A percentile compares a stretch with the other conserved stretches of the same genome.
These are phyloP conservation scores for Drosophila funebris DNA, from an alignment of 1,140 invertebrate genomes.

Conservation along the genomic window DNA sequence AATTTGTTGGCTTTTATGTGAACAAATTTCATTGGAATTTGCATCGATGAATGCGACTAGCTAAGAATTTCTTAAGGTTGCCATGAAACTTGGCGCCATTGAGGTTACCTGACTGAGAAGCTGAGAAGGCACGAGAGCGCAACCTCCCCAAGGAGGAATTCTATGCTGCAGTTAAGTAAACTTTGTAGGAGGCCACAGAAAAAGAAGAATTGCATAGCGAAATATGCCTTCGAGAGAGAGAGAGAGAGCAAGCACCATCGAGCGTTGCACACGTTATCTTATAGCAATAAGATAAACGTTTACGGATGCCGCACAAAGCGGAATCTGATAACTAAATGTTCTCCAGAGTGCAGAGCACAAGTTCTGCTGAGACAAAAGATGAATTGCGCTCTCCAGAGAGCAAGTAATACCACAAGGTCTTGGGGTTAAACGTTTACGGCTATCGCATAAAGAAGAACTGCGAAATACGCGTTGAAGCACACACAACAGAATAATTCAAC, in stretches of 20 bases:
- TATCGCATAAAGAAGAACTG: background rate
- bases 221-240: background rate
- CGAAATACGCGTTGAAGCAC: too few relatives aligned
- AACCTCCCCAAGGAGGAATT: too few relatives aligned
- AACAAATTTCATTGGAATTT: constrained; percentile 26
- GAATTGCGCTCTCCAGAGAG: too few relatives aligned
- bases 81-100: background rate
- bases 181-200: background rate
- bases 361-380: too few relatives aligned
- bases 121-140: too few relatives aligned
- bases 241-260: too few relatives aligned
- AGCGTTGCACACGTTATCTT: background rate
- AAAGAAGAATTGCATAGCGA: background rate
- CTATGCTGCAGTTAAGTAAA: background rate
- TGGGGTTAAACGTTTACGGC: background rate
- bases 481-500: too few relatives aligned
- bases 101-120: background rate
- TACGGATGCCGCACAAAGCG: background rate
- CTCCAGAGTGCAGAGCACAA: too few relatives aligned
- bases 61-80: background rate
- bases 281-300: background rate
- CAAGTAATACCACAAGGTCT: too few relatives aligned
- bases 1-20: constrained; percentile 26
- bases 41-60: background rate
- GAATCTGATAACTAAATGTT: background rate